phyloP scores from a whole-genome alignment of 2,888 invertebrate genomes.

The Dorcus parallelipipedus region DNA sequence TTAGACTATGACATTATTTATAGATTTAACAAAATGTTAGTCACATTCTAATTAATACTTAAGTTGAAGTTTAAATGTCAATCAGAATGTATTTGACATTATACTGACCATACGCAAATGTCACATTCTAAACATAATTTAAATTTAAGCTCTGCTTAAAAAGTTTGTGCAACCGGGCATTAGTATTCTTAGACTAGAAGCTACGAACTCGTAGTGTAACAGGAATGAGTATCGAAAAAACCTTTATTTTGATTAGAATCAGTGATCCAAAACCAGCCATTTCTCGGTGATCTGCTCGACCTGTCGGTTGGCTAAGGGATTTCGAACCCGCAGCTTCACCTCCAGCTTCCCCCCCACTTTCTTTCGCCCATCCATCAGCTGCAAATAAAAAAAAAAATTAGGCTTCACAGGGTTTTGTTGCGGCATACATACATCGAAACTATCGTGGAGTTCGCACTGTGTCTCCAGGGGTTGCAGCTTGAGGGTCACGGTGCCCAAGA shows the following conservation, averaged over 20 bases:
- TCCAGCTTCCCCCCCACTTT: constrained; percentile 87
- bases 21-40: too few relatives aligned
- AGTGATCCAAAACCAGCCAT: constrained; percentile 84
- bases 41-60: too few relatives aligned
- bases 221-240: too few relatives aligned
- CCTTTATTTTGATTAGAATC: constrained; percentile 1
- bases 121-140: too few relatives aligned
- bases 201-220: too few relatives aligned
- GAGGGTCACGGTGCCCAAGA: constrained; percentile 78
- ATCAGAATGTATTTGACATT: too few relatives aligned
- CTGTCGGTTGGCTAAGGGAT: constrained; percentile 85
- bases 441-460: constrained; percentile 84
- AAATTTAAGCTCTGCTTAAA: too few relatives aligned
- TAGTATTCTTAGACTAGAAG: too few relatives aligned
- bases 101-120: too few relatives aligned
- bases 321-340: constrained; percentile 79
- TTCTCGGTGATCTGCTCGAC: constrained; percentile 85
- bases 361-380: constrained; percentile 89
- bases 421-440: constrained; percentile 76
- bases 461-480: constrained; percentile 89
- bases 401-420: neutral
- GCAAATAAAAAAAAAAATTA: constrained; percentile 30
- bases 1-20: too few relatives aligned
- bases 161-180: too few relatives aligned
- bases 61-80: too few relatives aligned